Conservation (phyloP, 2,113 vertebrate species). For the Odontesthes bonariensis region DNA sequence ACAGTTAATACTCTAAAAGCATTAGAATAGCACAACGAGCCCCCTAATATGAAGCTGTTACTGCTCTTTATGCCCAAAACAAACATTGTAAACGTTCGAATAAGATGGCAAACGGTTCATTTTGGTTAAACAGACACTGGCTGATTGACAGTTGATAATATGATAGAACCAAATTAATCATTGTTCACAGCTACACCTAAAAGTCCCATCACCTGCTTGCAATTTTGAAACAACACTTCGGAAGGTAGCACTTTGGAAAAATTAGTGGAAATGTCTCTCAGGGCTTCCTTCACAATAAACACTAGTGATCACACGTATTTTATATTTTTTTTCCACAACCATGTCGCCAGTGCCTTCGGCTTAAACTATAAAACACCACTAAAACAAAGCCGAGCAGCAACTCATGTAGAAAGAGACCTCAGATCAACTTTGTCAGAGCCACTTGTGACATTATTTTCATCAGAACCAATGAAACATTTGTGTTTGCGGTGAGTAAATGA, state of each 20-base stretch:
- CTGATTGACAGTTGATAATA: neutral
- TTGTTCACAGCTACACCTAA: neutral
- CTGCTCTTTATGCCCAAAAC: neutral
- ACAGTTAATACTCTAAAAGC: neutral
- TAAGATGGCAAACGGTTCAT: neutral
- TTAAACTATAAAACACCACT: constrained; percentile 31
- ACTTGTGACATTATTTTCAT: neutral
- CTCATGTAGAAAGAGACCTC: constrained; percentile 71
- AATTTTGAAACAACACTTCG: neutral
- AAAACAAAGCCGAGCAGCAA: constrained; percentile 67
- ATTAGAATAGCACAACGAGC: neutral
- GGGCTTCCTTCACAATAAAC: constrained; percentile 3
- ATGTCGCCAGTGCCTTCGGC: constrained; percentile 26
- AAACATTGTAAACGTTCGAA: neutral
- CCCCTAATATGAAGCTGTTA: neutral
- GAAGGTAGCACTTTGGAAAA: neutral
- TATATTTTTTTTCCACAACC: constrained; percentile 46
- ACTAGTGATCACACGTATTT: no score
- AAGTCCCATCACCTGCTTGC: constrained; percentile 6
- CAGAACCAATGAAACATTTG: neutral
- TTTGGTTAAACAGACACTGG: neutral
- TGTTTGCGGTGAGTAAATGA: neutral
- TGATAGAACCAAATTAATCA: neutral
- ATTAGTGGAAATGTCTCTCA: constrained; percentile 34
- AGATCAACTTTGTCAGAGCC: constrained; percentile 19